A percentile compares a stretch with the other conserved stretches of the same genome.
Evolutionary conservation across 53 echinoderm and acorn worm species (phyloP).

Genomic region (Pentamera pediparva): DNA sequence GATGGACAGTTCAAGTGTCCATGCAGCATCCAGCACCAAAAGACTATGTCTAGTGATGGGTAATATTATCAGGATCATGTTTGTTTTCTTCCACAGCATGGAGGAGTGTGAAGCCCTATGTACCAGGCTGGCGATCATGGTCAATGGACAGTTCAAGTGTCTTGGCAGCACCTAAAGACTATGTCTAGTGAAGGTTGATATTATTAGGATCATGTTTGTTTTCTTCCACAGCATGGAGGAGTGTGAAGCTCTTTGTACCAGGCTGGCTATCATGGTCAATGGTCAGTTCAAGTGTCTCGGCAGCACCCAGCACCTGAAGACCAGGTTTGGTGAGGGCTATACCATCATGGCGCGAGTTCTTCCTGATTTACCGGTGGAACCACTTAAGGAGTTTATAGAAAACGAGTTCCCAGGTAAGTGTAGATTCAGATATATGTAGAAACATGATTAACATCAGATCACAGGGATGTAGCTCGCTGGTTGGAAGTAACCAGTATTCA

Average conservation of each 20-base stretch:
- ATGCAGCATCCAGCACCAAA: no score
- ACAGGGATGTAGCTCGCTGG: no score
- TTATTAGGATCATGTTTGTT: not conserved
- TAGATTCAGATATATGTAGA: no score
- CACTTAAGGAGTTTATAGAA: constrained; percentile 36
- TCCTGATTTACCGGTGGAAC: constrained; percentile 22
- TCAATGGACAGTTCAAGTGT: no score
- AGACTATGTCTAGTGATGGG: no score
- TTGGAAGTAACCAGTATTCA: no score
- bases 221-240: constrained; percentile 66
- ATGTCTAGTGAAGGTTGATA: not conserved
- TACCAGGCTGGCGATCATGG: no score
- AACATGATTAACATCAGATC: no score
- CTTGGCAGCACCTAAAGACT: no score
- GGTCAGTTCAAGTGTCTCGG: constrained; percentile 79
- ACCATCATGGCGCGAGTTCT: constrained; percentile 60
- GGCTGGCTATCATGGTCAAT: constrained; percentile 87
- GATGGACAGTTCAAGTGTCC: no score
- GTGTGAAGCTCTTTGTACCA: constrained; percentile 77
- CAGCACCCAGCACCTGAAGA: constrained; percentile 75
- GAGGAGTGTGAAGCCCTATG: constrained; percentile 91
- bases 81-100: constrained; percentile 46
- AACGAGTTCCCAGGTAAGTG: constrained; percentile 38
- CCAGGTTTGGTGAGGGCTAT: constrained; percentile 76
- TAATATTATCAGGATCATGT: not conserved